Base-by-base conservation (phyloP, 2,797 vertebrate species). In the Microtus californicus region DNA sequence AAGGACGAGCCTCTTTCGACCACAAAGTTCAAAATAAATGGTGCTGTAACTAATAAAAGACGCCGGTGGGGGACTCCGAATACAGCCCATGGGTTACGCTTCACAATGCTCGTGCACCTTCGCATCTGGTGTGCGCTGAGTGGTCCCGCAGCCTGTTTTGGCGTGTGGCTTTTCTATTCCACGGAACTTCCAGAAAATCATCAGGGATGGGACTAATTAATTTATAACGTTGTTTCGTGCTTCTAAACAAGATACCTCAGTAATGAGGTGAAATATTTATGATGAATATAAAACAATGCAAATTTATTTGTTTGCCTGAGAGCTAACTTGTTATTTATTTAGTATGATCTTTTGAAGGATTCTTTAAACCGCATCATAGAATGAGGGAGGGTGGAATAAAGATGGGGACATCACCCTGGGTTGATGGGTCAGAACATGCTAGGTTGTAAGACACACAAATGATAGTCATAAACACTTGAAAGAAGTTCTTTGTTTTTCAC, bases 181-280 rank as follows among this genome's bases (percentile, higher is more conserved):
- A 97, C 89, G 97, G 97, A 98, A 98, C 96, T 98, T 98, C 97
- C 97, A 93, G 98, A 98, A 98, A 98, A 98, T 98, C 98, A 98
- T 94, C 97, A 98, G 98, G 98, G 98, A 99, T 95, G 97, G 85
- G 96, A 93, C 97, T 99, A 98, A 98, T 99, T 99, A 99, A 99
- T 99, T 98, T 98, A 98, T 98, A 98, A 99, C 98, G 98, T 97
- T 98, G 98, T 98, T 99, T 98, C 98, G 98, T 99, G 98, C 98
- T 98, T 98, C 98, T 98, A 98, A 98, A 98, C 98, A 98, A 98
- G 98, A 98, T 98, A 99, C 97, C 97, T 98, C 96, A 88, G 98
- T 99, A 99, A 99, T 99, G 99, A 98, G 98, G 98, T 99, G 98
- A 99, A 99, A 99, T 99, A 99, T 99, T 99, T 99, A 99, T 99